Evolutionary conservation across 2,113 vertebrate species (phyloP).

Genomic region (Vulpes vulpes): DNA sequence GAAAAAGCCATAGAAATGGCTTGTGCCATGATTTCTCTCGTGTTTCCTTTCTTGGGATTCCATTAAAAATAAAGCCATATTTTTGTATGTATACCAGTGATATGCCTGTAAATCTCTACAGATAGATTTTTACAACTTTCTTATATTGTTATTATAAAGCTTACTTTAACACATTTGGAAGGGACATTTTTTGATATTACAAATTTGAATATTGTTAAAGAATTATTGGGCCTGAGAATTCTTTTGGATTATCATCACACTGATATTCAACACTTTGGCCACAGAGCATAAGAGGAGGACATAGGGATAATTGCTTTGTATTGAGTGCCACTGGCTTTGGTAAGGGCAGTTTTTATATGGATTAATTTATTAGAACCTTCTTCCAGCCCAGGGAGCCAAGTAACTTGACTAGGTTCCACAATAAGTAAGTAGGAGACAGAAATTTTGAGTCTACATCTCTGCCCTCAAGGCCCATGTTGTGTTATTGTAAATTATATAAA

Average conservation of each 20-base stretch:
- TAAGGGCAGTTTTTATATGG: background rate
- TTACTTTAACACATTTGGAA: slow-evolving; percentile 21
- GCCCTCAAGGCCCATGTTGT: background rate
- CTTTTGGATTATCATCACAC: background rate
- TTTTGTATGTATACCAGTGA: background rate
- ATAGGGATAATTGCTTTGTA: background rate
- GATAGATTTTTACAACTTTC: slow-evolving; percentile 16
- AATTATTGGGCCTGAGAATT: background rate
- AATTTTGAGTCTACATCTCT: background rate
- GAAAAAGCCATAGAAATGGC: background rate
- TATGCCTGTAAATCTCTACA: background rate
- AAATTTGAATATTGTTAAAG: background rate
- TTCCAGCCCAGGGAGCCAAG: background rate
- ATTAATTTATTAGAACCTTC: background rate
- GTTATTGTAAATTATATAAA: background rate
- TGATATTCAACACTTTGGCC: background rate
- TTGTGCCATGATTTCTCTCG: background rate
- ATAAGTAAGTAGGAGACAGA: background rate
- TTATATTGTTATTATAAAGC: background rate
- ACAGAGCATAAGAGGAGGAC: background rate
- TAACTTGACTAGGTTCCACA: background rate
- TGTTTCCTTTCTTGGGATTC: background rate
- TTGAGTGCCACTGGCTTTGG: background rate
- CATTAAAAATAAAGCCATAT: slow-evolving; percentile 19
- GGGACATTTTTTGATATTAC: background rate